Base-by-base conservation (phyloP, 2,888 invertebrate species). In the Choristoneura rosaceana region DNA sequence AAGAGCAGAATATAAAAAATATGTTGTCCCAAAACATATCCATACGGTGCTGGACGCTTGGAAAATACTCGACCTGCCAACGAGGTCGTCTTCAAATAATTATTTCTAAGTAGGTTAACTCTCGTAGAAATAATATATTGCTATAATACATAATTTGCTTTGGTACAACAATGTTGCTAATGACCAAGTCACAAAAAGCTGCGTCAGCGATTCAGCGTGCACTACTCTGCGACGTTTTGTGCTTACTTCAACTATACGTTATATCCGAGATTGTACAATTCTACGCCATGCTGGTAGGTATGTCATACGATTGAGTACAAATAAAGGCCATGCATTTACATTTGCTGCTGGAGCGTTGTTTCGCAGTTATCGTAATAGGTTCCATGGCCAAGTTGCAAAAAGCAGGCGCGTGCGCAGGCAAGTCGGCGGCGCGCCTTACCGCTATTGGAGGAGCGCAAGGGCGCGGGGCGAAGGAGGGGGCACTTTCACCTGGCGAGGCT, bases 341-440 rank as follows among this genome's bases (percentile, higher is more conserved):
- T 92, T 91, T 86, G 84, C 83, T 87, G 87, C 84, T 86, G 85
- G 83, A 86, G 87, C 87, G 87, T 87, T 88, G 88, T 91, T 90
- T 92, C 88, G 88, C 87, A 90, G 91, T 89, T 90, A 90, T 89
- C 91, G 91, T 92, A 91, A 92, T 91, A 91, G 88, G 89, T 86
- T 89, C 91, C 94, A 94, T 92, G 93, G 94, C 92, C 94, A 91
- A 90, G 88, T 93, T 94, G 93, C 94, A 93, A 93, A 93, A 92
- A 92, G 84, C 87, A 87, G 83, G 88, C 92, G 91, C 91, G 90
- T 91, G 93, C 92, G 93, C 91, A 84, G 87, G 86, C 82, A 87
- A 86, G 84, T 81, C 82, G 84, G 84, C 84, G 87, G 84, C 84
- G 87, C 86, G 87, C 85, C 86, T 84, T 84, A 81, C 84, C 78